Evolutionary conservation across 2,113 vertebrate species (phyloP), one percentile per base, ranked within the genome.

Genomic region (Pelodiscus sinensis): DNA sequence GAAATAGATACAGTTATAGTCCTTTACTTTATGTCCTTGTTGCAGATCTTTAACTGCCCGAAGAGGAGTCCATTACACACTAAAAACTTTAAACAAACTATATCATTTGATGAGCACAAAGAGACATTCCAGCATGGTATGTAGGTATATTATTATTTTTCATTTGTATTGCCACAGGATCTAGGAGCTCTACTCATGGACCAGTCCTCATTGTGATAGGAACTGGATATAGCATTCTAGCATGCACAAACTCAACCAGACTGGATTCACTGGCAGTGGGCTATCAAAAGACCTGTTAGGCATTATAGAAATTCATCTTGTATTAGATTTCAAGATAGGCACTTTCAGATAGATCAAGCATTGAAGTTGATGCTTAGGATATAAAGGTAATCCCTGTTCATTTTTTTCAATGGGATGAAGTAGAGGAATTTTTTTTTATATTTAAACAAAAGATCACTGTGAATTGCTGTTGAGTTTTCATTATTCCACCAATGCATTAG

Each of bases 391-490:
- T 29, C n/a, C n/a, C 44, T 44, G 44, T 44, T 44, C 44, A 93
- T 44, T 89, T 90, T 85, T 73, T 80, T 93, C 85, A 73, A 51
- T 84, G 77, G 58, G 35, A 18, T 57, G 29, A 38, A 93, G 86
- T 58, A 89, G 92, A 81, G 24, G 55, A 94, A 81, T 60, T 4
- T 44, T 38, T 82, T 94, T 93, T 90, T 15, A 8, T 14, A 78
- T 88, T 81, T 31, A 71, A 92, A 95, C 75, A 87, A 77, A 90
- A 93, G 83, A 51, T 35, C 13, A 11, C 31, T 92, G 56, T 90
- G 58, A 92, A 79, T 92, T 89, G 79, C 75, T 87, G 16, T 80
- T 90, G 65, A 44, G 44, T 89, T 89, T 86, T 62, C 6, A 13
- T 62, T 62, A 62, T 14, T 15, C 27, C 27, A 62, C 14, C 60